These are phyloP conservation scores for Hyaena hyaena DNA, from an alignment of 2,113 vertebrate genomes.

Conservation along the genomic window DNA sequence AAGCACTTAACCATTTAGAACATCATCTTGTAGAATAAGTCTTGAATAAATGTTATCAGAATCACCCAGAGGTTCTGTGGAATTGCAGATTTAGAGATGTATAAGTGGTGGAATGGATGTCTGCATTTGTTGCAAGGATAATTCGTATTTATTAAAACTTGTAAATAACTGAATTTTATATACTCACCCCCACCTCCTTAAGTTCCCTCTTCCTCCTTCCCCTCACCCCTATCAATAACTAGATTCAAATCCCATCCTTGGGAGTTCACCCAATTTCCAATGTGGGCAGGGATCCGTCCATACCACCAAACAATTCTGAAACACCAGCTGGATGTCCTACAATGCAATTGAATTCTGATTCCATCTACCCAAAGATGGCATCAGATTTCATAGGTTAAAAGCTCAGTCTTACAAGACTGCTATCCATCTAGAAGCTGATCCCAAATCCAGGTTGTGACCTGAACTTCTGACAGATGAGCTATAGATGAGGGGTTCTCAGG, in stretches of 20 bases:
- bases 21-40: not conserved
- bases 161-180: not conserved
- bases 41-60: not conserved
- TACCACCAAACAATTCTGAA: not conserved
- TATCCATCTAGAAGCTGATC: not conserved
- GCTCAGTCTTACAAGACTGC: not conserved
- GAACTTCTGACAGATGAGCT: not conserved
- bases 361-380: not conserved
- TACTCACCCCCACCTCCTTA: not conserved
- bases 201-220: not conserved
- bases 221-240: not conserved
- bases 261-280: not conserved
- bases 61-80: not conserved
- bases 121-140: not conserved
- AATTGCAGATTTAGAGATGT: not conserved
- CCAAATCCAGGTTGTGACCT: not conserved
- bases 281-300: not conserved
- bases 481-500: not conserved
- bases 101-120: not conserved
- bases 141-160: not conserved
- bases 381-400: not conserved
- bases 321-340: not conserved
- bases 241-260: not conserved
- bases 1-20: constrained; percentile 1
- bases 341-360: not conserved